Conservation (phyloP, 2,113 vertebrate species). For the Entosphenus tridentatus region DNA sequence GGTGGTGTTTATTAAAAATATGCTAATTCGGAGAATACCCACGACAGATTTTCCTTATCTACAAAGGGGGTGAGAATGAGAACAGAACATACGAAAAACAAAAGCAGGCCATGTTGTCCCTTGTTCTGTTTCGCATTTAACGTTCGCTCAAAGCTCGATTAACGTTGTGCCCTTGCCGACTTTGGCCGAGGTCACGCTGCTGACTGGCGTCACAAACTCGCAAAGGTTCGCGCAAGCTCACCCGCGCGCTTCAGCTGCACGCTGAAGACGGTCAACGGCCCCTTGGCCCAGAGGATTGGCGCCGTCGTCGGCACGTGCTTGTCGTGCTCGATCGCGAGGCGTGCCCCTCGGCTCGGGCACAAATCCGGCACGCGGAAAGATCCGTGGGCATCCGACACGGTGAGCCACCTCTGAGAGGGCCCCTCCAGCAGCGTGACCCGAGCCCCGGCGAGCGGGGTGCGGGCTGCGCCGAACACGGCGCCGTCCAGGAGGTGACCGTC, state of each 20-base stretch:
- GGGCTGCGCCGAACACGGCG: constrained; percentile 41
- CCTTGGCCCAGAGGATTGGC: constrained; percentile 24
- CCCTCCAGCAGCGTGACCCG: constrained; percentile 28
- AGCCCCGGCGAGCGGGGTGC: constrained; percentile 35
- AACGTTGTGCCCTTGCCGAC: too few relatives aligned
- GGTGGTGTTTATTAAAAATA: too few relatives aligned
- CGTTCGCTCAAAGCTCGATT: too few relatives aligned
- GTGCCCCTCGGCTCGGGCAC: constrained; percentile 56
- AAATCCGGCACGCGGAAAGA: constrained; percentile 52
- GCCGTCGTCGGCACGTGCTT: constrained; percentile 29
- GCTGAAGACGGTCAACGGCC: constrained; percentile 32
- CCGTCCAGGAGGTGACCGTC: constrained; percentile 46
- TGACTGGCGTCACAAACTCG: too few relatives aligned
- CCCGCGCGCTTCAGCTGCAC: constrained; percentile 53
- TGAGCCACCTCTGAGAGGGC: constrained; percentile 31
- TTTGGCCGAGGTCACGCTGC: too few relatives aligned
- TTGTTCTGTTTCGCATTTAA: too few relatives aligned
- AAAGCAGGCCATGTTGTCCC: too few relatives aligned
- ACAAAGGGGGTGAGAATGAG: too few relatives aligned
- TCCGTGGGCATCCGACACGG: constrained; percentile 38
- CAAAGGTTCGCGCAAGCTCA: constrained; percentile 15
- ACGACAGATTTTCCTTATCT: too few relatives aligned
- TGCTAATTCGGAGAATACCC: too few relatives aligned
- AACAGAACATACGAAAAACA: too few relatives aligned
- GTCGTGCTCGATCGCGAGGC: constrained; percentile 38